Conservation (phyloP, 2,888 invertebrate genomes). For the Tetragnatha montana region DNA sequence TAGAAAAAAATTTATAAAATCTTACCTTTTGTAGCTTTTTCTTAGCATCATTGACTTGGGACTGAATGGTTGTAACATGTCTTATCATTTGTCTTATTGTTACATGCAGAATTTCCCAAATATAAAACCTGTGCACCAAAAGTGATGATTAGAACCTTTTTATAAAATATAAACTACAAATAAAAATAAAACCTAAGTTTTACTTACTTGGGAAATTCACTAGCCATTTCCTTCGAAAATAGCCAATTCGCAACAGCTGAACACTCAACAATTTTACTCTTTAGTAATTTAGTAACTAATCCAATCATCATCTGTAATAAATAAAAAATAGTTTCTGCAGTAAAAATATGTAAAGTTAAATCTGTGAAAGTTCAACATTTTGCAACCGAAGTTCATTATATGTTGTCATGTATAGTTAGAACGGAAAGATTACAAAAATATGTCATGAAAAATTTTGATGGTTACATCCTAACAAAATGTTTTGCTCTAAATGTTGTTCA, state of each 20-base stretch:
- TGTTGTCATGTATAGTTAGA: too few relatives aligned
- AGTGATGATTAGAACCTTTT: neutral
- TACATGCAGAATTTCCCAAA: constrained; percentile 97
- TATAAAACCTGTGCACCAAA: constrained; percentile 82
- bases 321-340: neutral
- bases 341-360: too few relatives aligned
- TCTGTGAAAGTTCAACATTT: too few relatives aligned
- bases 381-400: too few relatives aligned
- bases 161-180: neutral
- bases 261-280: constrained; percentile 97
- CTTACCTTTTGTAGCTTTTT: constrained; percentile 88
- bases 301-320: constrained; percentile 90
- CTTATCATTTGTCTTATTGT: constrained; percentile 98
- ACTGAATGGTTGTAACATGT: constrained; percentile 87
- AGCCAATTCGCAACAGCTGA: constrained; percentile 98
- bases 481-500: too few relatives aligned
- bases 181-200: neutral
- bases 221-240: constrained; percentile 94
- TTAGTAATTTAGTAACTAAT: constrained; percentile 96
- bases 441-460: too few relatives aligned
- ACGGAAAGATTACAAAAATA: too few relatives aligned
- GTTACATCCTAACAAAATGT: too few relatives aligned
- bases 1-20: neutral
- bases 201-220: constrained; percentile 86
- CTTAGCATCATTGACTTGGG: constrained; percentile 88